Base-by-base conservation (phyloP, 2,797 vertebrate genomes). In the Falco columbarius region DNA sequence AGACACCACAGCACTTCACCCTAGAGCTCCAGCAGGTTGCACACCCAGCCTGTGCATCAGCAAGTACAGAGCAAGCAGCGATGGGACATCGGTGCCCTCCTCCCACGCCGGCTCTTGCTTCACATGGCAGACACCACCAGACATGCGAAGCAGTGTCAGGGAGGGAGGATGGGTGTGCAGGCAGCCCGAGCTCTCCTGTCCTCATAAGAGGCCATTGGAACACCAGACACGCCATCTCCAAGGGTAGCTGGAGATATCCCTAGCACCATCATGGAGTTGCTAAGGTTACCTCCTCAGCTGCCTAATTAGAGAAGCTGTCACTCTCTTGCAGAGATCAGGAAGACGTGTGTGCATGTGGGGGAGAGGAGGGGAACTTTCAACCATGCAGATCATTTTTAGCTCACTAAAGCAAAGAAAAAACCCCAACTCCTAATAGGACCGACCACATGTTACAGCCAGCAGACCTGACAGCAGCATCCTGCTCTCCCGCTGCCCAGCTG, bases 211-310 rank as follows among this genome's bases (percentile, higher is more conserved):
- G 80, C 63, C 67, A 8, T 59, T 11, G 42, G 58, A 81, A 42
- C 80, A 65, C 24, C 87, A 79, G 13, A 32, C 26, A 51, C 6
- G 2, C 22, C 63, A 52, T 22, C 84, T 46, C 74, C 63, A 26
- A 93, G 89, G 85, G 91, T 17, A 51, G 49, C 77, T 46, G 52
- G 63, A 96, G 94, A 93, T 46, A 80, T 77, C 75, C 92, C 91
- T 74, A 51, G 81, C 80, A 83, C 80, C 89, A 89, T 89, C 6
- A 6, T 75, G 70, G 93, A 94, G 97, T 97, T 98, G 97, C 98
- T 97, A 98, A 97, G 97, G 97, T 98, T 97, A 98, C 97, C 93
- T 96, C 84, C 85, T 96, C 32, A 3, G 92, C 88, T 93, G 83
- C 88, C 81, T 97, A 87, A 97, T 97, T 95, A 96, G 82, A 96